phyloP scores from a whole-genome alignment of 2,888 invertebrate species.

The Timema podura region DNA sequence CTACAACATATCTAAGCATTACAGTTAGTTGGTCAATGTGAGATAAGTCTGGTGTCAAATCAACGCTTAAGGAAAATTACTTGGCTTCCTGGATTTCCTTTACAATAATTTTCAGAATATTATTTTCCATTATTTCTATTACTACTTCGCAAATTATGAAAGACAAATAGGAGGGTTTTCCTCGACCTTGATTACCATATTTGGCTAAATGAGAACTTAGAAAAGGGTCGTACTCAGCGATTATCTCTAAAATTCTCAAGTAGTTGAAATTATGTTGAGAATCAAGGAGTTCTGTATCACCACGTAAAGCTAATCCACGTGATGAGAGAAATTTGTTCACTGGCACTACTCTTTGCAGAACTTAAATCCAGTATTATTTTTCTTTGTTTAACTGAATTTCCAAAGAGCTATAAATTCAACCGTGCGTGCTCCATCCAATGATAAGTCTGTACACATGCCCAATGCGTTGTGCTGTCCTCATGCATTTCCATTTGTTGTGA shows the following conservation, averaged over 20 bases:
- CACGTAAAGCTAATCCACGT: not conserved
- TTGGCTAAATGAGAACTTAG: conserved; percentile 7
- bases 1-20: not conserved
- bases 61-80: not conserved
- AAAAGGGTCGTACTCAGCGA: not conserved
- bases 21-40: not conserved
- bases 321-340: not conserved
- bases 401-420: not conserved
- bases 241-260: not conserved
- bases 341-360: not conserved
- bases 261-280: not conserved
- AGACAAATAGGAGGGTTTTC: not conserved
- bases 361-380: not conserved
- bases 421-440: not conserved
- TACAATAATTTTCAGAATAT: not conserved
- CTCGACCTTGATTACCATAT: not conserved
- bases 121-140: not conserved
- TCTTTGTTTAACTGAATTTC: conserved; percentile 3
- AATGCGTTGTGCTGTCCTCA: not conserved
- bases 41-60: not conserved
- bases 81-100: not conserved
- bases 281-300: not conserved
- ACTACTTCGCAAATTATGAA: not conserved
- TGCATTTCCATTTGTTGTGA: conserved; percentile 8
- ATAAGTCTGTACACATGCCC: not conserved